Percentiles rank a stretch among this genome's conserved stretches.
Evolutionary conservation across 2,113 vertebrate species (phyloP).

Genomic region (Microcebus ravelobensis): DNA sequence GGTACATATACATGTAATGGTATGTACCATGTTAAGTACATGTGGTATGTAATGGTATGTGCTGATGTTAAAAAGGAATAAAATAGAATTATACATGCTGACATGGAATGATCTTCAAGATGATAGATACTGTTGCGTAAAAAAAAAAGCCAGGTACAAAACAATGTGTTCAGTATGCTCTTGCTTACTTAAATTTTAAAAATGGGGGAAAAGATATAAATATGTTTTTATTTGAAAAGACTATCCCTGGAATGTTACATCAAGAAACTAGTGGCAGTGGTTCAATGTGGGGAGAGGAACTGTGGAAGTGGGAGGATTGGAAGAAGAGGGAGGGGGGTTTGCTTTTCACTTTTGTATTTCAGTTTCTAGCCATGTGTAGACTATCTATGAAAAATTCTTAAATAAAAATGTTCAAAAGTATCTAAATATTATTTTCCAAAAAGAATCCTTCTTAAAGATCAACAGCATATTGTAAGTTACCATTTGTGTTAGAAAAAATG

Average conservation of each 20-base stretch:
- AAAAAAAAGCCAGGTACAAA: background rate
- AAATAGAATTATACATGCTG: background rate
- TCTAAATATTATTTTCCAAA: constrained; percentile 30
- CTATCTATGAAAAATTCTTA: background rate
- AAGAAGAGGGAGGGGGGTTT: background rate
- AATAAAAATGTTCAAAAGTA: background rate
- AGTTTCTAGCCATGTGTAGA: background rate
- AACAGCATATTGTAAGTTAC: background rate
- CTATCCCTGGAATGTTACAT: background rate
- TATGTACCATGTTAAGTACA: too few species aligned
- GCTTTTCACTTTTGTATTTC: background rate
- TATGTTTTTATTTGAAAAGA: constrained; percentile 35
- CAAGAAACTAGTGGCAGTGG: background rate
- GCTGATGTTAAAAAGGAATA: background rate
- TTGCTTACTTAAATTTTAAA: background rate
- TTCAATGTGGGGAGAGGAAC: background rate
- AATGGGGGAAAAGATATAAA: background rate
- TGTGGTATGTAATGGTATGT: background rate
- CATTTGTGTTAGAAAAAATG: constrained; percentile 1
- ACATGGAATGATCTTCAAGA: background rate
- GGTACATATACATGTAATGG: background rate
- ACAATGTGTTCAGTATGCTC: background rate
- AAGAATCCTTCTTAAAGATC: constrained; percentile 17
- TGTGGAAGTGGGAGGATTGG: background rate
- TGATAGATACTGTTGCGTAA: background rate